These are phyloP conservation scores for Drymonia ruficornis DNA, from an alignment of 2,888 invertebrate species.

Conservation along the genomic window DNA sequence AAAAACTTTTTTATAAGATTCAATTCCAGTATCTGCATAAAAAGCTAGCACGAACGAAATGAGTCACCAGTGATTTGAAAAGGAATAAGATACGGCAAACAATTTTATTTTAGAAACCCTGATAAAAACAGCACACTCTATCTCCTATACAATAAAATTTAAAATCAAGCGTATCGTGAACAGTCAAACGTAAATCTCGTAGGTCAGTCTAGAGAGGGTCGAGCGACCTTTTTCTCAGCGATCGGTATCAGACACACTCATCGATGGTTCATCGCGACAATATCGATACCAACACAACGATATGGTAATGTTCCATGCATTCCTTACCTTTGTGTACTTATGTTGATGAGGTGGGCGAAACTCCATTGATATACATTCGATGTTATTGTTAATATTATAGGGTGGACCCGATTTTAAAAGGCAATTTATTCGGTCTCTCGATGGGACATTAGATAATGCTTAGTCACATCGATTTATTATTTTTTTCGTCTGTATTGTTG, in stretches of 20 bases:
- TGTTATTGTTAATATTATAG: constrained; percentile 76
- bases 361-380: constrained; percentile 77
- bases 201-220: constrained; percentile 58
- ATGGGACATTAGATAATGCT: constrained; percentile 73
- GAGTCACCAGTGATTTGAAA: constrained; percentile 75
- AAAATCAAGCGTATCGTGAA: constrained; percentile 34
- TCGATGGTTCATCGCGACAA: constrained; percentile 73
- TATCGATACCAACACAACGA: constrained; percentile 69
- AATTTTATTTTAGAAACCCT: constrained; percentile 32
- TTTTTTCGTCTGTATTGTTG: constrained; percentile 40
- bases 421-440: constrained; percentile 71
- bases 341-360: constrained; percentile 83
- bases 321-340: constrained; percentile 77
- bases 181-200: constrained; percentile 30
- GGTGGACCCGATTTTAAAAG: constrained; percentile 74
- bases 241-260: constrained; percentile 72
- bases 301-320: constrained; percentile 75
- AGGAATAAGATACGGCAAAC: constrained; percentile 58
- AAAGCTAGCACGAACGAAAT: constrained; percentile 62
- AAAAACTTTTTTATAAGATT: constrained; percentile 43
- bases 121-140: constrained; percentile 26
- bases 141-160: constrained; percentile 35
- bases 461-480: constrained; percentile 57
- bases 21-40: constrained; percentile 54
- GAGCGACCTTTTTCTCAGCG: constrained; percentile 69